Evolutionary conservation across 2,797 vertebrate genomes (phyloP), one percentile per base, ranked within the genome.

Genomic region (Pelobates cultripes): DNA sequence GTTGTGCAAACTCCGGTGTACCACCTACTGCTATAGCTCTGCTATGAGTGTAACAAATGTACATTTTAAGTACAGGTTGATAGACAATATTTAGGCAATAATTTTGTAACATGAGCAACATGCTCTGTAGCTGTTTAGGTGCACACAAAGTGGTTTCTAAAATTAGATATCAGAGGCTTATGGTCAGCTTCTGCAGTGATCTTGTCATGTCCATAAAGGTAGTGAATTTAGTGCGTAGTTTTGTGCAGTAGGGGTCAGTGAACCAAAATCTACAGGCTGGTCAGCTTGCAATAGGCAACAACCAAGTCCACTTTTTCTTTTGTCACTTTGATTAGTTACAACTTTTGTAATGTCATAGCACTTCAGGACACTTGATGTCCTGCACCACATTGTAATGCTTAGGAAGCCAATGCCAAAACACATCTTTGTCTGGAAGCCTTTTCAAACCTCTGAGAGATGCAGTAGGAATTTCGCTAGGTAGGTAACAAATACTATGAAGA

Each of bases 81-180:
- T 67, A 67, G 64, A 40, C 64, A 67, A 42, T 5, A 28, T 67
- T 67, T 28, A 17, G 64, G n/a, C 64, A 67, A 15, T 67, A 42
- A n/a, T 67, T 67, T 67, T 67, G 63, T 67, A 67, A 40, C 64
- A n/a, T 2, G 55, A 67, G 64, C 64, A 67, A 67, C 64, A 67
- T 2, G 64, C 60, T 63, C 13, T 63, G 1, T 28, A 67, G 3
- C 1, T 13, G 40, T 67, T 67, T 67, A 3, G 64, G 64, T 67
- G 64, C 64, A 67, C 17, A 67, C 4, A 67, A 67, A 40, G 4
- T 8, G 17, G 4, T 3, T 67, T 5, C 28, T 42, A 43, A 45
- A 44, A 7, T 42, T 68, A 17, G 3, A 12, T 12, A 57, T 57
- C 55, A 57, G 55, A 57, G 55, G 55, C 55, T 57, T 70, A 43